Base-by-base conservation (phyloP, 2,888 invertebrate species). In the Dasysyrphus tricinctus region DNA sequence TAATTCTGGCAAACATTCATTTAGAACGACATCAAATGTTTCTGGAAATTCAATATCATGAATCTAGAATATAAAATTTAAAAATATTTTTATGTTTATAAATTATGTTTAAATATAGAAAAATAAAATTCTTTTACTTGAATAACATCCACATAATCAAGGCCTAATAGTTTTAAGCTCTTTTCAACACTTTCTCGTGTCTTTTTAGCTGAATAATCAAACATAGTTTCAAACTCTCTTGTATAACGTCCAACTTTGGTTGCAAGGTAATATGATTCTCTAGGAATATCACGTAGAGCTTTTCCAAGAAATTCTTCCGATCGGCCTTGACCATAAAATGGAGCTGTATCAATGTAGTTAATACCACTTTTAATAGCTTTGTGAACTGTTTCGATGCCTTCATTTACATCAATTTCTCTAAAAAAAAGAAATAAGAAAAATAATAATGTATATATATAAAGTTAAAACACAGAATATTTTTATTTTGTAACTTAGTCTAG, bases 211-310 rank as follows among this genome's bases (percentile, higher is more conserved):
- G 96, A 95, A 92, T 98, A 98, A 91, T 99, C 97, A 91, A 98
- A 98, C 96, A 97, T 97, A 65, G 94, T 93, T 34, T 94, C 94
- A 2, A 94, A 94, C 75, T 95, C 94, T 70, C 93, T 92, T 80
- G 96, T 96, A 90, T 98, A 98, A 34, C 98, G 95, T 6, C 97
- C 97, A 6, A 97, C 96, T 94, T 99, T 99, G 37, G 98, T 98
- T n/a, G 96, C 97, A 63, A 99, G 94, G 90, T 96, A 98, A 92
- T 96, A 99, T 0, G 97, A 94, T 81, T 96, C 91, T 47, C 99
- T 93, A 0, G 98, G 98, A 74, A 98, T 93, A 69, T 93, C 94
- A 90, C 94, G 93, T 3, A 98, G 93, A 0, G 97, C 97, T 94
- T 96, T 95, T 88, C 98, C 98, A 29, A 98, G 93, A 12, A 96